Percentiles rank a stretch among this genome's conserved stretches.
Conservation (phyloP, 2,888 invertebrate genomes). For the Dorcus hopei region DNA sequence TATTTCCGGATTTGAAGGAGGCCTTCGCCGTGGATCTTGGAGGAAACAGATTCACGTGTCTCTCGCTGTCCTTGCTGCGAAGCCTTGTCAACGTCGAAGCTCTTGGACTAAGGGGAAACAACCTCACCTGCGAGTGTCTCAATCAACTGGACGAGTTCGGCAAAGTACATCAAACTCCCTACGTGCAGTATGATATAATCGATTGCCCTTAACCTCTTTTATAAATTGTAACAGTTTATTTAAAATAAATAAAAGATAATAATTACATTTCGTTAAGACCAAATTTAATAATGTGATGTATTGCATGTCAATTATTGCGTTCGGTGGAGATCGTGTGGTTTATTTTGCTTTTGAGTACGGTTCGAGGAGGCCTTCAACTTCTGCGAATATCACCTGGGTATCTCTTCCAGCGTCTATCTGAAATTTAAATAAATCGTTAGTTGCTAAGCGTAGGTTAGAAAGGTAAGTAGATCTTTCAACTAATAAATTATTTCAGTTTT, state of each 20-base stretch:
- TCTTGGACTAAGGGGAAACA: background rate
- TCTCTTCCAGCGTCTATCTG: slow-evolving; percentile 80
- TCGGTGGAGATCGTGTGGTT: background rate
- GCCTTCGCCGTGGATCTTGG: background rate
- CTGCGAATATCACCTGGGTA: slow-evolving; percentile 73
- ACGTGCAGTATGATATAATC: background rate
- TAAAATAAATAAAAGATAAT: no score
- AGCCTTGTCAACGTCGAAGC: background rate
- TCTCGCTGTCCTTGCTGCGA: background rate
- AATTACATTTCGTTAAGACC: no score
- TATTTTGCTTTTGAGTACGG: slow-evolving; percentile 34
- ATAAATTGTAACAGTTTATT: no score
- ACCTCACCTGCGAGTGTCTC: background rate
- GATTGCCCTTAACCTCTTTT: no score
- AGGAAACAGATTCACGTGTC: background rate
- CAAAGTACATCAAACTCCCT: background rate
- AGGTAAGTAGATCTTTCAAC: no score
- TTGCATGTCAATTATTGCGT: no score
- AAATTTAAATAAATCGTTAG: slow-evolving; percentile 34
- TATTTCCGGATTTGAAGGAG: background rate
- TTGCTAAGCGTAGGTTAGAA: background rate
- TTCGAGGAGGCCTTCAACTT: slow-evolving; percentile 63
- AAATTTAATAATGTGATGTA: no score
- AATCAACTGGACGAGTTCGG: background rate
- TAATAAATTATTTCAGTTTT: no score